Evolutionary conservation across 2,888 invertebrate genomes (phyloP).

Genomic region (Teleogryllus oceanicus): DNA sequence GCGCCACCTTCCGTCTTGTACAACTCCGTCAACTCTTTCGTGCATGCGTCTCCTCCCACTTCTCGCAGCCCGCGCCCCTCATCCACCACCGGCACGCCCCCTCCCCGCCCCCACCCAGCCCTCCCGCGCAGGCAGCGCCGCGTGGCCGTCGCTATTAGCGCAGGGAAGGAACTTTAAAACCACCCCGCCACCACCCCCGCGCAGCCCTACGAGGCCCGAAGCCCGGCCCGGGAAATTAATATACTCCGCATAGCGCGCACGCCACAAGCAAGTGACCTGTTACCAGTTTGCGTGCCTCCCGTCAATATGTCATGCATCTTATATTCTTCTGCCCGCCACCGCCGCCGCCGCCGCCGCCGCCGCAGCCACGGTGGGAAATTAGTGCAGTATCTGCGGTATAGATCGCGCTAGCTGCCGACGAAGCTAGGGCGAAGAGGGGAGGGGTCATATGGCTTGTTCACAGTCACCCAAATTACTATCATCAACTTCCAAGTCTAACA

Average conservation of each 20-base stretch:
- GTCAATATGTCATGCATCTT: background rate
- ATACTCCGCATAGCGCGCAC: background rate
- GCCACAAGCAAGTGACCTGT: constrained; percentile 12
- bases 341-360: background rate
- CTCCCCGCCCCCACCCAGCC: too few relatives aligned
- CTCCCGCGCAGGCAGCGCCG: too few relatives aligned
- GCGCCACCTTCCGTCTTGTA: too few relatives aligned
- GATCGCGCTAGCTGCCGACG: background rate
- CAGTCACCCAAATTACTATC: constrained; percentile 12
- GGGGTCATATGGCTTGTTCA: constrained; percentile 18
- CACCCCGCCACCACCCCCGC: background rate
- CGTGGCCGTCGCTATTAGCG: too few relatives aligned
- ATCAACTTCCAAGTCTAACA: constrained; percentile 8
- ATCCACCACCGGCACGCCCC: too few relatives aligned
- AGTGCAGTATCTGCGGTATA: constrained; percentile 18
- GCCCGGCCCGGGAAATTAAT: background rate
- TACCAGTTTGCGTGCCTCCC: background rate
- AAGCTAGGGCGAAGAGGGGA: background rate
- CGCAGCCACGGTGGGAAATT: background rate
- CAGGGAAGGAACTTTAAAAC: background rate
- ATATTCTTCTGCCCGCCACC: background rate
- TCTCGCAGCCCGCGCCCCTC: too few relatives aligned
- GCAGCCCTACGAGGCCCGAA: background rate
- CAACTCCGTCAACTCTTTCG: too few relatives aligned
- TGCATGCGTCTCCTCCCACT: too few relatives aligned